Evolutionary conservation across 2,888 invertebrate species (phyloP).

Genomic region (Luperina testacea): DNA sequence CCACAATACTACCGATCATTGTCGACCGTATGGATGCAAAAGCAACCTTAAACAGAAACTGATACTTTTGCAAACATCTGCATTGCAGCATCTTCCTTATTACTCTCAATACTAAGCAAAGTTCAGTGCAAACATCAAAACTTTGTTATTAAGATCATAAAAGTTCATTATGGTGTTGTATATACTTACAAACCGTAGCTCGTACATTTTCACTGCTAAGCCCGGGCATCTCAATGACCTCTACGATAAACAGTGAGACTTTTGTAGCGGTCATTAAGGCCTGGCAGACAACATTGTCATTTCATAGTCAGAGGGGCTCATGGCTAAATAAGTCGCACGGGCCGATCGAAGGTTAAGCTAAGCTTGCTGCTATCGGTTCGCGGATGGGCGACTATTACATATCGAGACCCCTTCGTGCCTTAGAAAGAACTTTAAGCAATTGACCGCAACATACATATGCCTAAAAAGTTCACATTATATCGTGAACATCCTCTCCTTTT

Average conservation of each 20-base stretch:
- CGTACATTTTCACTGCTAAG: constrained; percentile 3
- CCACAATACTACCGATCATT: neutral
- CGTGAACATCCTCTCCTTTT: too few relatives aligned
- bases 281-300: too few relatives aligned
- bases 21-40: too few relatives aligned
- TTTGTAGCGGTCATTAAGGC: neutral
- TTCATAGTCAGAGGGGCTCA: neutral
- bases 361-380: neutral
- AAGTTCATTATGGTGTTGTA: constrained; percentile 46
- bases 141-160: constrained; percentile 56
- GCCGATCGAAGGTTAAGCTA: too few relatives aligned
- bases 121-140: constrained; percentile 47
- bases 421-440: too few relatives aligned
- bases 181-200: constrained; percentile 8
- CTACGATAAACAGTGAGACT: neutral
- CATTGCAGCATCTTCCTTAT: constrained; percentile 15
- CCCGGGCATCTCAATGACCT: neutral
- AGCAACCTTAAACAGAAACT: neutral
- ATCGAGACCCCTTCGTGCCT: too few relatives aligned
- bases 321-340: neutral
- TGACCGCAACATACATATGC: too few relatives aligned
- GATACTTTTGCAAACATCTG: constrained; percentile 14
- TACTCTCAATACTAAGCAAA: constrained; percentile 45
- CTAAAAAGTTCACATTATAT: too few relatives aligned
- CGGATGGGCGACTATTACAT: neutral